These are phyloP conservation scores for Eremobia ochroleuca DNA, from an alignment of 2,888 invertebrate genomes.

Conservation along the genomic window DNA sequence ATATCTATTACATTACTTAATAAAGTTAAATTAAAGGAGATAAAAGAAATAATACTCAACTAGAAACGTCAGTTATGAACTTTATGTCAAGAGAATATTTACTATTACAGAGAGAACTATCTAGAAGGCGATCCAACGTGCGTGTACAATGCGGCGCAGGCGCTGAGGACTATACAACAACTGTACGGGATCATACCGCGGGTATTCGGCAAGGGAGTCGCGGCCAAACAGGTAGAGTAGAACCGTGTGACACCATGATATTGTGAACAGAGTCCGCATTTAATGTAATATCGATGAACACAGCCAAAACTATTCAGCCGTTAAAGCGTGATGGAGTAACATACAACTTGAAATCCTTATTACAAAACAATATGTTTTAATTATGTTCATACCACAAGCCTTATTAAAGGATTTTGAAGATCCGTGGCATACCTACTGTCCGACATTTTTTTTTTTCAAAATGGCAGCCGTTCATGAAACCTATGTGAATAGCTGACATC, in stretches of 20 bases:
- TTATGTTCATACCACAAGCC: background rate
- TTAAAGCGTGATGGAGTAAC: background rate
- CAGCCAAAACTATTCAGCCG: background rate
- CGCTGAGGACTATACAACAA: constrained; percentile 96
- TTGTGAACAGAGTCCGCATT: background rate
- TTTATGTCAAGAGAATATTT: background rate
- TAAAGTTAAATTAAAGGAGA: no score
- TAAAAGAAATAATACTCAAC: background rate
- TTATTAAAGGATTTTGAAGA: background rate
- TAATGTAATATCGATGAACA: background rate
- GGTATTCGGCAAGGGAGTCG: constrained; percentile 97
- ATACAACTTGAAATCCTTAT: no score
- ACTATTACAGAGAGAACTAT: constrained; percentile 93
- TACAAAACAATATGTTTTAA: background rate
- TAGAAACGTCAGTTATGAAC: background rate
- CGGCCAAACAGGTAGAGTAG: constrained; percentile 93
- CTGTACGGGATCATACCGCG: constrained; percentile 97
- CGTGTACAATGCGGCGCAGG: constrained; percentile 96
- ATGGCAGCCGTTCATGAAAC: no score
- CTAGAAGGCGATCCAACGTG: constrained; percentile 97
- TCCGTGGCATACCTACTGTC: no score
- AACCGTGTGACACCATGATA: background rate
- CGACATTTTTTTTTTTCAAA: no score
- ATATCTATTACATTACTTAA: no score
- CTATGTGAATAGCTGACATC: no score